These are phyloP conservation scores for Temnopleurus reevesii DNA, from an alignment of 53 echinoderm and acorn worm species.

Conservation along the genomic window DNA sequence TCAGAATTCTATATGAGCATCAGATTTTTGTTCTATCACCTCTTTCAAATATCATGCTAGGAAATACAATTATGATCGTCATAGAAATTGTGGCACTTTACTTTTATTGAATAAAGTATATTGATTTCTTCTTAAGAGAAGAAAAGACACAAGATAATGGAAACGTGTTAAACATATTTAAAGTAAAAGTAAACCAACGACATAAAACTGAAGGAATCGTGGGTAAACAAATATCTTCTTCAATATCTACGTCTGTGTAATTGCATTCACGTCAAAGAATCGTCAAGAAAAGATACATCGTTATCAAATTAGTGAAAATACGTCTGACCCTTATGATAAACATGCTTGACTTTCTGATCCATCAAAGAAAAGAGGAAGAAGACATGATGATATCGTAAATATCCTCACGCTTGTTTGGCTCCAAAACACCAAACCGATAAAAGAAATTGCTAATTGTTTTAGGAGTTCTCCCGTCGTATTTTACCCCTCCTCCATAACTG, in stretches of 20 bases:
- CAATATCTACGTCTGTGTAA: neutral
- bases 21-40: too few species aligned
- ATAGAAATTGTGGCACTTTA: conserved; percentile 9
- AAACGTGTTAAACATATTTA: neutral
- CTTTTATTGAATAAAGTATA: neutral
- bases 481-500: neutral
- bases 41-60: neutral
- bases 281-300: neutral
- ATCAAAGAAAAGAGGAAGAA: neutral
- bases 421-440: neutral
- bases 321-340: neutral
- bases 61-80: neutral
- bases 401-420: neutral
- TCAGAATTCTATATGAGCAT: too few species aligned
- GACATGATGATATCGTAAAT: neutral
- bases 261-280: conserved; percentile 15
- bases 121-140: neutral
- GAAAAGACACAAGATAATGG: too few species aligned
- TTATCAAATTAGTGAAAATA: neutral
- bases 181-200: neutral
- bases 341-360: neutral
- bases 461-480: conserved; percentile 3
- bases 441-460: conserved; percentile 49
- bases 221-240: neutral
- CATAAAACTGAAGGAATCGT: neutral